phyloP scores from a whole-genome alignment of 2,113 vertebrate species.

The Silurus meridionalis region DNA sequence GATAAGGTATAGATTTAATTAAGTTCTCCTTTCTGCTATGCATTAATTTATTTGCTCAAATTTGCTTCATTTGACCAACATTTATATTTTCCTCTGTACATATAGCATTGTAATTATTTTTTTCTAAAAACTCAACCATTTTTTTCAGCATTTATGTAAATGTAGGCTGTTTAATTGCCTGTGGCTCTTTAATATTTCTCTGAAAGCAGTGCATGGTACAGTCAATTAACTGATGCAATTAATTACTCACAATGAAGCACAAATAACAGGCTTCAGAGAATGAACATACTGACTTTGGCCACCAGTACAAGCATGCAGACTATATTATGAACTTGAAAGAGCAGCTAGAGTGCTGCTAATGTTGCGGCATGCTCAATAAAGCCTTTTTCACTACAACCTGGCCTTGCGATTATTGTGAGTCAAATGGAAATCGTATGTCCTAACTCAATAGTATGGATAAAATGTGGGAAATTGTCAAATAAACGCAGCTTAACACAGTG shows the following conservation, averaged over 20 bases:
- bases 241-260: slow-evolving; percentile 52
- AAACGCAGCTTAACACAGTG: slow-evolving; percentile 40
- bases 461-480: slow-evolving; percentile 31
- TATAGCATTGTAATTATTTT: slow-evolving; percentile 56
- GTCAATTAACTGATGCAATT: slow-evolving; percentile 45
- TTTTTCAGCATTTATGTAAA: slow-evolving; percentile 64
- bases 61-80: slow-evolving; percentile 58
- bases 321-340: slow-evolving; percentile 29
- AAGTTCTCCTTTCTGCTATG: neutral
- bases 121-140: slow-evolving; percentile 60
- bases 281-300: slow-evolving; percentile 3
- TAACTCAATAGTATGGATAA: slow-evolving; percentile 19
- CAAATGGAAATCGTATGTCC: slow-evolving; percentile 26
- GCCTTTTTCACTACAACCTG: slow-evolving; percentile 23
- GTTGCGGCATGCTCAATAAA: slow-evolving; percentile 31
- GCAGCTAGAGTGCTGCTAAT: slow-evolving; percentile 41
- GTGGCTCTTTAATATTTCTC: slow-evolving; percentile 48
- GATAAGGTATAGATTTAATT: slow-evolving; percentile 23
- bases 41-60: slow-evolving; percentile 40
- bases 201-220: slow-evolving; percentile 54
- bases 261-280: slow-evolving; percentile 37
- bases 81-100: slow-evolving; percentile 33
- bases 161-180: slow-evolving; percentile 52
- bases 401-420: slow-evolving; percentile 39
- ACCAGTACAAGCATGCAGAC: slow-evolving; percentile 4